Percentiles rank a stretch among this genome's conserved stretches.
Conservation (phyloP, 2,888 invertebrate genomes). For the Belgica antarctica region DNA sequence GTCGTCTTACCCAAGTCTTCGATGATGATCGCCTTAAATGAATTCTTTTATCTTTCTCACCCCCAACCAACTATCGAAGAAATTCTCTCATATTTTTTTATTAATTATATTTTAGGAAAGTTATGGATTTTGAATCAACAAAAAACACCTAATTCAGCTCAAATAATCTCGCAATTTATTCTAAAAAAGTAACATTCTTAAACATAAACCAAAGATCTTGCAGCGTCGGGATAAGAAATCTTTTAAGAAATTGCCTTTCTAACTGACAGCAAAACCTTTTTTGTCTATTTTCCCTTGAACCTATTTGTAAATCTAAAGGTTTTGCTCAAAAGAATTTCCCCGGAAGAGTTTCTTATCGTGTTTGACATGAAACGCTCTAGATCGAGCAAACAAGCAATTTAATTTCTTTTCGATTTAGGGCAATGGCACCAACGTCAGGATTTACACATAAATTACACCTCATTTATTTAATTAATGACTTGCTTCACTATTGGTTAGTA, state of each 20-base stretch:
- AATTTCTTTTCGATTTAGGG: constrained; percentile 57
- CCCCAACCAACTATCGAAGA: background rate
- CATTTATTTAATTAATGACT: constrained; percentile 98
- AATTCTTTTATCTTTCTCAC: background rate
- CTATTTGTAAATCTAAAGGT: too few species aligned
- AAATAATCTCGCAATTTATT: constrained; percentile 86
- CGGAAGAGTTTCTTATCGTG: background rate
- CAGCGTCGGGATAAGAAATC: constrained; percentile 13
- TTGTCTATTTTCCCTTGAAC: too few species aligned
- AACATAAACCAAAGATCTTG: constrained; percentile 26
- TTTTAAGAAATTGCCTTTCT: too few species aligned
- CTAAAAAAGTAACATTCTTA: constrained; percentile 68
- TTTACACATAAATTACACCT: constrained; percentile 95
- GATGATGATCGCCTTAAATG: too few species aligned
- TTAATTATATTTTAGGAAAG: constrained; percentile 62
- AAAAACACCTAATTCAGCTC: constrained; percentile 75
- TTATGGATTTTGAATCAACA: constrained; percentile 98
- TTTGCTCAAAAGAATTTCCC: too few species aligned
- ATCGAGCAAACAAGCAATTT: constrained; percentile 50
- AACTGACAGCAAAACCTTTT: too few species aligned
- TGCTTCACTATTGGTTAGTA: constrained; percentile 94
- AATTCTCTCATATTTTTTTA: constrained; percentile 40
- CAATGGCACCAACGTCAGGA: constrained; percentile 64
- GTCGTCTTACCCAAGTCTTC: too few species aligned
- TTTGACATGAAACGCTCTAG: background rate